A percentile compares a stretch with the other conserved stretches of the same genome.
Conservation (phyloP, 2,797 vertebrate species). For the Anolis apletophallus region DNA sequence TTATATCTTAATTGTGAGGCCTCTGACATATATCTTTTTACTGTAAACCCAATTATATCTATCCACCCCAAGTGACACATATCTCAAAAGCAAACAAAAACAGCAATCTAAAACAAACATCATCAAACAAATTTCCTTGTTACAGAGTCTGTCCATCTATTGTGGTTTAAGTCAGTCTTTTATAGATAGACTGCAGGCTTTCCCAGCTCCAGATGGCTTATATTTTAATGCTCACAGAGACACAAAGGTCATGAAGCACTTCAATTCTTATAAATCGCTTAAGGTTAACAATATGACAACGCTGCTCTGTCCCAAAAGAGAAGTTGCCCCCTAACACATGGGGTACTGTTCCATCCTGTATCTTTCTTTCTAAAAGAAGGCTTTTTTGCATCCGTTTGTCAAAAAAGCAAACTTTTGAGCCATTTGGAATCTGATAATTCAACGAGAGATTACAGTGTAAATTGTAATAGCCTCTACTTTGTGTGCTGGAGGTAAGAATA, state of each 20-base stretch:
- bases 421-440: not conserved
- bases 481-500: not conserved
- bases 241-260: not conserved
- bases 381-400: not conserved
- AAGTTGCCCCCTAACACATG: not conserved
- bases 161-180: not conserved
- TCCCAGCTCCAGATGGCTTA: not conserved
- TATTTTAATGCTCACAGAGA: not conserved
- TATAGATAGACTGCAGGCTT: not conserved
- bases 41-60: not conserved
- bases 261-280: too few relatives aligned
- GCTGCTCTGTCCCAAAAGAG: not conserved
- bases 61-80: not conserved
- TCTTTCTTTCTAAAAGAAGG: not conserved
- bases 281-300: not conserved
- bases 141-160: too few relatives aligned
- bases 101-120: not conserved
- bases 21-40: too few relatives aligned
- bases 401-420: not conserved
- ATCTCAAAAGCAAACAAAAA: not conserved
- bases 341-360: not conserved
- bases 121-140: too few relatives aligned
- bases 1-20: not conserved
- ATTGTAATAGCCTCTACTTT: not conserved
- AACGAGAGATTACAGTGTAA: not conserved